Conservation (phyloP, 2,888 invertebrate genomes). For the Penaeus monodon region DNA sequence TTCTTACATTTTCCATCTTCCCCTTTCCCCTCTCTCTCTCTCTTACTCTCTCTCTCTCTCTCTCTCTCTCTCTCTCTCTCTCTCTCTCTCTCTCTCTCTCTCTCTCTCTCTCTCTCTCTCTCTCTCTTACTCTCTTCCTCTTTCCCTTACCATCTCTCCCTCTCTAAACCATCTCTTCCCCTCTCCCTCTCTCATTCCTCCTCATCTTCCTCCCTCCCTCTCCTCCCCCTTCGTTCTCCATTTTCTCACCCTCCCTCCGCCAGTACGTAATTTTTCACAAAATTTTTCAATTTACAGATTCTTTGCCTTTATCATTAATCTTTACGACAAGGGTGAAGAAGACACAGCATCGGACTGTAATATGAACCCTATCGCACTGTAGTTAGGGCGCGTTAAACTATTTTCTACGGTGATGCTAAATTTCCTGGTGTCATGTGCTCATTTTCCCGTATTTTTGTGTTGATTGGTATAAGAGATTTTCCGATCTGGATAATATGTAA, state of each 20-base stretch:
- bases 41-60: not conserved
- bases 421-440: no score
- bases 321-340: no score
- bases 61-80: not conserved
- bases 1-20: constrained; percentile 6
- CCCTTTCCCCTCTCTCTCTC: not conserved
- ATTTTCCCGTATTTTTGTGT: no score
- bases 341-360: no score
- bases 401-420: no score
- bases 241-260: no score
- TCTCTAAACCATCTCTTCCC: not conserved
- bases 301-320: not conserved
- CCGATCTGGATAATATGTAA: no score
- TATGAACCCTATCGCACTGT: no score
- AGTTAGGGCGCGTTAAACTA: no score
- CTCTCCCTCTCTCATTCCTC: not conserved
- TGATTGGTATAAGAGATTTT: no score
- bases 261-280: not conserved
- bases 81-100: not conserved
- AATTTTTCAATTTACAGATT: not conserved
- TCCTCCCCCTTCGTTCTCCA: no score
- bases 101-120: not conserved
- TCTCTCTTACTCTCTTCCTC: no score
- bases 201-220: not conserved
- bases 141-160: not conserved